Percentiles rank a stretch among this genome's conserved stretches.
Evolutionary conservation across 2,888 invertebrate genomes (phyloP).

Genomic region (Chymomyza fuscimana): DNA sequence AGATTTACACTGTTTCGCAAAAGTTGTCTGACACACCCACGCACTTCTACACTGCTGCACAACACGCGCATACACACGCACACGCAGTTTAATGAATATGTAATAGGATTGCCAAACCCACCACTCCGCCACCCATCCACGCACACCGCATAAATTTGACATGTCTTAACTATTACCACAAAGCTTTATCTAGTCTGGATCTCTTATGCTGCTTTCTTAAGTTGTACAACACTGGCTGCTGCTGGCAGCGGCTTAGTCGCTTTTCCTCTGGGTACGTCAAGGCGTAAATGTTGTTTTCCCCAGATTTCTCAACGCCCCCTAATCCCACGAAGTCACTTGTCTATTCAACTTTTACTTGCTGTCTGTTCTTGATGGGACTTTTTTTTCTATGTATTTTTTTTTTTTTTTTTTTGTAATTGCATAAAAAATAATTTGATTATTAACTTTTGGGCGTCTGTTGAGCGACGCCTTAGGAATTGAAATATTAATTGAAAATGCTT

Average conservation of each 20-base stretch:
- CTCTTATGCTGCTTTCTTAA: slow-evolving; percentile 6
- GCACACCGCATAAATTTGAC: slow-evolving; percentile 17
- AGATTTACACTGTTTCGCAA: slow-evolving; percentile 9
- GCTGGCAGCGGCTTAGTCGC: slow-evolving; percentile 26
- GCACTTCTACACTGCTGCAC: not conserved
- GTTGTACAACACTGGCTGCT: slow-evolving; percentile 11
- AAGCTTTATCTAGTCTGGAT: slow-evolving; percentile 20
- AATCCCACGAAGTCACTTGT: not conserved
- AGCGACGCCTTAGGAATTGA: slow-evolving; percentile 49
- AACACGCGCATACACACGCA: not conserved
- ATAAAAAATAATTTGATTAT: slow-evolving; percentile 72
- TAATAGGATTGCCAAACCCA: slow-evolving; percentile 42
- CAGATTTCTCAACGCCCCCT: not conserved
- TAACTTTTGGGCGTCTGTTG: slow-evolving; percentile 47
- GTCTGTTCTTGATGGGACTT: slow-evolving; percentile 19
- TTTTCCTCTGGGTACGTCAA: slow-evolving; percentile 53
- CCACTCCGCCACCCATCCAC: not conserved
- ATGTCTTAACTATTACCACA: not conserved
- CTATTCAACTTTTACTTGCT: slow-evolving; percentile 32
- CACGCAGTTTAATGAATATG: slow-evolving; percentile 69
- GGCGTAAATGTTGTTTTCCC: slow-evolving; percentile 15
- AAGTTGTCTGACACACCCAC: not conserved
- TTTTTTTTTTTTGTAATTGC: slow-evolving; percentile 49
- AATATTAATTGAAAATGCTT: slow-evolving; percentile 68
- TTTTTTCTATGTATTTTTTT: not conserved